Base-by-base conservation (phyloP, 2,113 vertebrate species). In the Odocoileus virginianus region DNA sequence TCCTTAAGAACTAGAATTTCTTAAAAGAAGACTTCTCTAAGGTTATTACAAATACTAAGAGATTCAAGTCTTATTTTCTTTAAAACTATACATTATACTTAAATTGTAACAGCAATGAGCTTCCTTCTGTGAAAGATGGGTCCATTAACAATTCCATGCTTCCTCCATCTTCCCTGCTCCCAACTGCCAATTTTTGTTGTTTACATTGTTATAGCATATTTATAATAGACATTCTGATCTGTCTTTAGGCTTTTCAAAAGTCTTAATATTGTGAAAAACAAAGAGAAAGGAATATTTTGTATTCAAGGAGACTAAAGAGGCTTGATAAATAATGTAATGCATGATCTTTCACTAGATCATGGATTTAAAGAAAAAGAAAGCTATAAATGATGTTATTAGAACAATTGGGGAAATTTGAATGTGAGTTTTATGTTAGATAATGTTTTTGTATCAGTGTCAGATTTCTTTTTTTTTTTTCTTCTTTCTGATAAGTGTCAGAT, bases 211-310 rank as follows among this genome's bases (percentile, higher is more conserved):
- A 33, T 45, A 91, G 36, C 7, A 61, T 60, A 91, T 92, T 86
- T 96, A 89, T 33, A 55, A 87, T 33, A 71, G 58, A n/a, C 33
- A 58, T 92, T 83, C 60, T 83, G 64, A 76, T 76, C 13, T 93
- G n/a, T 54, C 25, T 87, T 92, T 84, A 96, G 81, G 11, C 6
- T 94, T 92, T 95, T 94, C 36, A 33, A n/a, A 97, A 87, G 43
- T 27, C 28, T 87, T 95, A 55, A 43, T 52, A 14, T 88, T 13
- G 6, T 85, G 27, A 88, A 61, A 94, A 74, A 52, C 33, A 89
- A 84, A 45, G 55, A 60, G 50, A 86, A 58, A 57, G 16, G 55
- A 50, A 58, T 78, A 13, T 61, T 90, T 25, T 78, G 3, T 93
- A 30, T 21, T 76, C 36, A 86, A 87, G 21, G 83, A 60, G 13